Percentiles rank a stretch among this genome's conserved stretches.
Conservation (phyloP, 2,797 vertebrate species). For the Hydrolagus colliei region DNA sequence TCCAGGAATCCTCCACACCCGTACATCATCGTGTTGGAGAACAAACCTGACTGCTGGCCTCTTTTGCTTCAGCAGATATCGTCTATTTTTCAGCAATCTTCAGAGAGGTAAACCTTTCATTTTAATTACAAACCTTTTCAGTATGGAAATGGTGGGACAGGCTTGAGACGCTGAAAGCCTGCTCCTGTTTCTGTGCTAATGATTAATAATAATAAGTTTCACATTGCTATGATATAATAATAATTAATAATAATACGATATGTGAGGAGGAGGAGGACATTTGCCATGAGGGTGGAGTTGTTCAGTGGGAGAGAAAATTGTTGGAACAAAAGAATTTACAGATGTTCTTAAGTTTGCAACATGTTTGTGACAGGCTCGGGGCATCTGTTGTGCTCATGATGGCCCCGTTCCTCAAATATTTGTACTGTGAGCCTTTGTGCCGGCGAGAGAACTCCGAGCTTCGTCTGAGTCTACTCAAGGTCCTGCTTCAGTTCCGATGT, state of each 20-base stretch:
- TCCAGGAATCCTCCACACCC: slow-evolving; percentile 78
- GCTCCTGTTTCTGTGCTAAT: slow-evolving; percentile 28
- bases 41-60: slow-evolving; percentile 81
- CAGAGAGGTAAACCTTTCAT: slow-evolving; percentile 61
- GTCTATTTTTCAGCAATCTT: slow-evolving; percentile 63
- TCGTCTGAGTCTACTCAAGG: slow-evolving; percentile 66
- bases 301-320: no score
- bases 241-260: slow-evolving; percentile 30
- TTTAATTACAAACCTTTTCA: not conserved
- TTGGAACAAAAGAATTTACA: not conserved
- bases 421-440: slow-evolving; percentile 82
- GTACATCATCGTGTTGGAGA: slow-evolving; percentile 80
- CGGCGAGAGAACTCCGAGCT: slow-evolving; percentile 67
- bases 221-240: not conserved
- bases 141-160: slow-evolving; percentile 31
- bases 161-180: slow-evolving; percentile 32
- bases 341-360: not conserved
- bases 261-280: no score
- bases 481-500: slow-evolving; percentile 56
- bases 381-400: slow-evolving; percentile 65
- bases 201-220: slow-evolving; percentile 27
- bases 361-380: slow-evolving; percentile 56
- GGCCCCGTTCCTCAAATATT: slow-evolving; percentile 75
- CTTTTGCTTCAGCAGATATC: slow-evolving; percentile 73
- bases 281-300: no score